Evolutionary conservation across 2,888 invertebrate species (phyloP).

Genomic region (Lordiphosa andalusiaca): DNA sequence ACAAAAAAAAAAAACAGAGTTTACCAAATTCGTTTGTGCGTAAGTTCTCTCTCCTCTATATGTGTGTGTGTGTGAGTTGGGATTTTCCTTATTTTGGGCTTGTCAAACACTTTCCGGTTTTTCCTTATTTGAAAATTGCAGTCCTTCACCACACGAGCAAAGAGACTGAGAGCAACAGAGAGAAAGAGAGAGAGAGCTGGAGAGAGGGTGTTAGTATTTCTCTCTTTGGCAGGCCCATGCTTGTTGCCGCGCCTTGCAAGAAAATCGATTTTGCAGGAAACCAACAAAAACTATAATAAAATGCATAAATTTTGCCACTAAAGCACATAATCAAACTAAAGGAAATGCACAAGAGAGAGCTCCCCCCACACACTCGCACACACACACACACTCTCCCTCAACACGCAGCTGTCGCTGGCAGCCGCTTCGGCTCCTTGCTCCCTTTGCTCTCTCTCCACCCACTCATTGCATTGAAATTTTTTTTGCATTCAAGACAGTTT

Average conservation of each 20-base stretch:
- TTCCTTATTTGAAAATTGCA: conserved; percentile 70
- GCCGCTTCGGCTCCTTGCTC: conserved; percentile 28
- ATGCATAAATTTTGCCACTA: conserved; percentile 48
- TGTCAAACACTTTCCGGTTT: conserved; percentile 69
- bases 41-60: conserved; percentile 12
- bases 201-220: conserved; percentile 28
- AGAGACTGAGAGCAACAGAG: conserved; percentile 14
- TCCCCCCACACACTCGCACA: conserved; percentile 29
- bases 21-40: conserved; percentile 28
- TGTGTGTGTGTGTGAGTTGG: conserved; percentile 32
- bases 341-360: conserved; percentile 30
- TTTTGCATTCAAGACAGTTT: conserved; percentile 46
- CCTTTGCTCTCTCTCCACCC: conserved; percentile 24
- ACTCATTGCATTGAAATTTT: conserved; percentile 24
- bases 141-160: conserved; percentile 40
- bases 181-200: conserved; percentile 10
- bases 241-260: conserved; percentile 69
- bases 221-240: conserved; percentile 44
- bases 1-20: conserved; percentile 12
- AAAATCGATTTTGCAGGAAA: conserved; percentile 72
- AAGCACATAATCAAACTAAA: conserved; percentile 38
- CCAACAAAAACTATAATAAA: conserved; percentile 31
- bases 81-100: conserved; percentile 44
- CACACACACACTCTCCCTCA: conserved; percentile 14
- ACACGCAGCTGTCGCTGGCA: conserved; percentile 47